Evolutionary conservation across 2,113 vertebrate species (phyloP).

Genomic region (Anhinga anhinga): DNA sequence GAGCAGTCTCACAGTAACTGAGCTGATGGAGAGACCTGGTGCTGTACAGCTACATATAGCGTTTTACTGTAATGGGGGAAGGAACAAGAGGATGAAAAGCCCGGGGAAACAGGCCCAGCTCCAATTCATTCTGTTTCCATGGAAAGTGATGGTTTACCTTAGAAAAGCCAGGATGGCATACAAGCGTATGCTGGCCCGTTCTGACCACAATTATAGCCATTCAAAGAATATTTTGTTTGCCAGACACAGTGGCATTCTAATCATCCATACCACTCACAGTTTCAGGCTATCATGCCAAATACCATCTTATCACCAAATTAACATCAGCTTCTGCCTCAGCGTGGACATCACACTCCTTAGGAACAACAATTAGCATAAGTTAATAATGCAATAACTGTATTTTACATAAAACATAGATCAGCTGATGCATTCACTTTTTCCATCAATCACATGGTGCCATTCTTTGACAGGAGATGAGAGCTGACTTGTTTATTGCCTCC

Average conservation of each 20-base stretch:
- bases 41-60: rapidly evolving
- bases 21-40: background rate
- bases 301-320: background rate
- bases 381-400: background rate
- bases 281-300: background rate
- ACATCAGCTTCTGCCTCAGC: background rate
- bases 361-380: background rate
- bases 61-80: rapidly evolving
- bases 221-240: background rate
- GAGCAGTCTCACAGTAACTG: background rate
- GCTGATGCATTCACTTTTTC: background rate
- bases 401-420: background rate
- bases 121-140: background rate
- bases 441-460: background rate
- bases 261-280: background rate
- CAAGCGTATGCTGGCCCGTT: background rate
- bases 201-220: background rate
- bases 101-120: background rate
- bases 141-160: background rate
- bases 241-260: background rate
- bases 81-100: background rate
- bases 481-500: background rate
- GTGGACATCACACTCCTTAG: background rate
- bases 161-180: background rate
- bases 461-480: background rate